Base-by-base conservation (phyloP, 2,113 vertebrate species). In the Prionailurus bengalensis region DNA sequence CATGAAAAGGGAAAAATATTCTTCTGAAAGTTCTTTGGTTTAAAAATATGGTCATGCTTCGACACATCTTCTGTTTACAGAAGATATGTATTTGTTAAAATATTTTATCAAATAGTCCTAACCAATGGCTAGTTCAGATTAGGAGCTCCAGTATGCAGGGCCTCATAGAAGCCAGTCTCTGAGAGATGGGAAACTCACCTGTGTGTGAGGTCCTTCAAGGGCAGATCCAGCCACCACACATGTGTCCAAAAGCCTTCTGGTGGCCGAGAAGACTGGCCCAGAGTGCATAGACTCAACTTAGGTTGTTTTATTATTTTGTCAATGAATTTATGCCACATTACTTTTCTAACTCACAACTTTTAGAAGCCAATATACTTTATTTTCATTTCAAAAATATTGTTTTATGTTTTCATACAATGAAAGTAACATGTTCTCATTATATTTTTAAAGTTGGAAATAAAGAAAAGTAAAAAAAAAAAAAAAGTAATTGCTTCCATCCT, bases 401-500 rank as follows among this genome's bases (percentile, higher is more conserved):
- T 66, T 93, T 74, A 55, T 95, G 15, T 85, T 86, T 97, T 90
- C 48, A 68, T n/a, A 74, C 8, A 68, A 51, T 84, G 51, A 83
- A 13, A 16, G 39, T 81, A 51, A 9, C 1, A 15, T 53, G 8
- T 66, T 76, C 23, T n/a, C 36, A 68, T 83, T 78, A 8, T 61
- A 89, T 42, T 23, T 87, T 81, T 79, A 58, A 87, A 68, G n/a
- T 83, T 55, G 10, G 39, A 48, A n/a, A 25, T 79, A 92, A 81
- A 91, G 12, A 3, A 36, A 76, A 68, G 1, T 53, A 16, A 17
- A 39, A 5, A 19, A 63, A 74, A 36, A 39, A 5, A 15, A 63
- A 74, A 81, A 17, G 42, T 66, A 82, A 68, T 51, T 73, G 55
- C 25, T 74, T 33, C 36, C 5, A 33, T 45, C 14, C 25, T 95